phyloP scores from a whole-genome alignment of 2,113 vertebrate species.

The Cyrtonyx montezumae region DNA sequence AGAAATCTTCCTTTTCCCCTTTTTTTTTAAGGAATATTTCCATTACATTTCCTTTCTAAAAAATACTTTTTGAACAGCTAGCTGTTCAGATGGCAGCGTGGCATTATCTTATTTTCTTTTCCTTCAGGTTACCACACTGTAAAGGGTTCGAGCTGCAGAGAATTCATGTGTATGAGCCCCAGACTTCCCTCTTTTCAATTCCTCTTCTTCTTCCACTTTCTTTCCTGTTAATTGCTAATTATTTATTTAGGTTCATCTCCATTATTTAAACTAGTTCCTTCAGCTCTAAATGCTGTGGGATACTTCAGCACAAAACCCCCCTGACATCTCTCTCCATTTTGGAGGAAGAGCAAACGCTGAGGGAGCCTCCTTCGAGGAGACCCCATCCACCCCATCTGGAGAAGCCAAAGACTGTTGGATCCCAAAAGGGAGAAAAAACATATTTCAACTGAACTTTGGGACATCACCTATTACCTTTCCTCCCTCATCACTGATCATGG shows the following conservation, averaged over 20 bases:
- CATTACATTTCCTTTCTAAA: neutral
- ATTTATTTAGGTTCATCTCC: neutral
- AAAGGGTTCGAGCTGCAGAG: neutral
- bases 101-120: neutral
- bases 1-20: neutral
- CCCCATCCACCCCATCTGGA: neutral
- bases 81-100: neutral
- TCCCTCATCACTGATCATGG: neutral
- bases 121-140: too few species aligned
- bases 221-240: too few species aligned
- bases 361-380: neutral
- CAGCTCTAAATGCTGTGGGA: neutral
- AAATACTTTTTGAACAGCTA: neutral
- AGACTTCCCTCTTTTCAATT: neutral
- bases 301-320: neutral
- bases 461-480: neutral
- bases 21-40: neutral
- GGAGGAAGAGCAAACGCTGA: neutral
- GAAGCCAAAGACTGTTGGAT: neutral
- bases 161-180: neutral
- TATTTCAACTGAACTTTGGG: neutral
- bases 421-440: fast-evolving
- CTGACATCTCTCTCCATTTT: neutral
- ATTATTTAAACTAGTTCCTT: neutral
- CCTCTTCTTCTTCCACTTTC: too few species aligned